Evolutionary conservation across 2,888 invertebrate species (phyloP), one percentile per base, ranked within the genome.

Genomic region (Coelogynopora nodosa): DNA sequence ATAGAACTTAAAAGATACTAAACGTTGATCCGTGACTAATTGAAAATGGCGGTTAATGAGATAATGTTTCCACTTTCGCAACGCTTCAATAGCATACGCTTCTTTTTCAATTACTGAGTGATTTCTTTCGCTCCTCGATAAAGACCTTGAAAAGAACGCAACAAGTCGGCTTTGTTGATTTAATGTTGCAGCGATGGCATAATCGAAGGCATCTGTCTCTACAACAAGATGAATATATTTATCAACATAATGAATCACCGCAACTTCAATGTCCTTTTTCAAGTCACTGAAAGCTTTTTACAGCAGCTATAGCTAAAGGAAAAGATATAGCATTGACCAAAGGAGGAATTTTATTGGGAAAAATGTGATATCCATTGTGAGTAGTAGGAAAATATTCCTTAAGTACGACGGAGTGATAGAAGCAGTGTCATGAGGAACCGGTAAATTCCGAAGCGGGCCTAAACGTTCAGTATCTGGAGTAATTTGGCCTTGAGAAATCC

Each of bases 11-110:
- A 87, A 88, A 10, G 87, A 29, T 0, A 88, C 88, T 28, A 88
- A 87, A 30, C 30, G 67, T 81, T 89, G 88, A 30, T 88, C 88
- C 67, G 88, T 89, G 31, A 89, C 26, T 10, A 88, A 31, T 23
- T 81, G 85, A 84, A 89, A 89, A 31, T 86, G 88, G 10, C 28
- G 82, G 29, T 86, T 67, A 5, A 67, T 74, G 28, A 88, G 86
- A 49, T 84, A 86, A 87, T 88, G 84, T 49, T 30, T 86, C 86
- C 88, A 88, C 26, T 67, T 74, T 30, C 88, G 67, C 18, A 88
- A 67, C 30, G 88, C 31, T 86, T 88, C 88, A n/a, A 88, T 88
- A 13, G 87, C 82, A 31, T 80, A 81, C 13, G 86, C 87, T 81
- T 88, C 88, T 88, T 88, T 88, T 74, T 88, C 87, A 26, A 88